Evolutionary conservation across 2,888 invertebrate species (phyloP), one percentile per base, ranked within the genome.

Genomic region (Drepanosiphum platanoidis): DNA sequence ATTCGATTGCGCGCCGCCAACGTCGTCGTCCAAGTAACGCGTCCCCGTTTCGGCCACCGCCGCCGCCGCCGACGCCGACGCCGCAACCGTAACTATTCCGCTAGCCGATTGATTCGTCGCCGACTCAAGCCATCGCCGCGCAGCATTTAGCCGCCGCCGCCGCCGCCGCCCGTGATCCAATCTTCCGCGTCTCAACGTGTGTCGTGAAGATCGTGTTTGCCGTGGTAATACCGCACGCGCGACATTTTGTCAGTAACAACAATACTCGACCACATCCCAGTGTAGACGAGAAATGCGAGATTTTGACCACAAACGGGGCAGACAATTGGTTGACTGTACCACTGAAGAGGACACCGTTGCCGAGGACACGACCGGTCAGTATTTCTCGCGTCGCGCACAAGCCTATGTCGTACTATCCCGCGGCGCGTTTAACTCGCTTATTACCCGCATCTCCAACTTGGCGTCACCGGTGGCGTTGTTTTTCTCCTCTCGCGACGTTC

Each of bases 291-390:
- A 84, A 84, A 84, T 84, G 84, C 84, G 84, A 84, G 84, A 84
- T 84, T 84, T 84, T 84, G 84, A 84, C 13, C 84, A 84, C 84
- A 84, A 84, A 77, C 77, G 84, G 75, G 84, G 84, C 75, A 84
- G 84, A 84, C 84, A 84, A 84, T 84, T 84, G 75, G 84, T 84
- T 84, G 84, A 84, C 68, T 84, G 84, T 84, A 75, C 84, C 75
- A 77, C 84, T 70, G 84, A 84, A 84, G 84, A 84, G n/a, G 84
- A 84, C 36, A 84, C 84, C 30, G 68, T 68, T 68, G 13, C 75
- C 22, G 84, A 84, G 15, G 84, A 84, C 32, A 70, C 68, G 34
- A 68, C 84, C 68, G 84, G 84, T 84, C 22, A 30, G 70, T 71
- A 58, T 68, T 64, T 68, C 36, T 30, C 13, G 52, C 5, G 1